Conservation (phyloP, 2,888 invertebrate genomes). For the Callimorpha dominula region DNA sequence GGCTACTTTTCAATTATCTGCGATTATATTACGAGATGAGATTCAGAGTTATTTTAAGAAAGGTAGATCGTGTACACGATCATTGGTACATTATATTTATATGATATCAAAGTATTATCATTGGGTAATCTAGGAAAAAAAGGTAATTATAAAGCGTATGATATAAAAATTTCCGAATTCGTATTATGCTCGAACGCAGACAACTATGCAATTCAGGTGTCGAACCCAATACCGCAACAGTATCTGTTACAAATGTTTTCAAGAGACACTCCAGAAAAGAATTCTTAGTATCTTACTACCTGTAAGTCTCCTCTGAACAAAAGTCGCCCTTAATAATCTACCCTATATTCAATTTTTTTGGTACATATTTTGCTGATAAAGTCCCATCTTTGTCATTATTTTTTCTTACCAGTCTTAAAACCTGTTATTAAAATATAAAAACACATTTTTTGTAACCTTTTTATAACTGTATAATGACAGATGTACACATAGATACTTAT, state of each 20-base stretch:
- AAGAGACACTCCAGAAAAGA: not conserved
- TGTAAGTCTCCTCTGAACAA: not conserved
- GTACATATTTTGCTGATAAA: too few relatives aligned
- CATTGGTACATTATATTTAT: too few relatives aligned
- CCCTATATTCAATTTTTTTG: too few relatives aligned
- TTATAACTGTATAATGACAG: not conserved
- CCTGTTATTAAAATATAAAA: not conserved
- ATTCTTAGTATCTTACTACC: slow-evolving; percentile 2
- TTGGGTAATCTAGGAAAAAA: not conserved
- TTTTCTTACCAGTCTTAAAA: not conserved
- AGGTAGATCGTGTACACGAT: not conserved
- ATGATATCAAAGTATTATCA: too few relatives aligned
- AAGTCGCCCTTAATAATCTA: not conserved
- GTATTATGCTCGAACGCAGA: not conserved
- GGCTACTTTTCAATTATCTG: too few relatives aligned
- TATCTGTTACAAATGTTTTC: not conserved
- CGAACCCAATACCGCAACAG: slow-evolving; percentile 1
- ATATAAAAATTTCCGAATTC: not conserved
- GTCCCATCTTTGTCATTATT: not conserved
- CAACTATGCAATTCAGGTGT: slow-evolving; percentile 4
- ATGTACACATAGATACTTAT: not conserved
- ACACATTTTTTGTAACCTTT: too few relatives aligned
- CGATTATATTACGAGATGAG: too few relatives aligned
- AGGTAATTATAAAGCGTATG: not conserved
- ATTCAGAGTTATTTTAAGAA: not conserved